Conservation (phyloP, 2,797 vertebrate genomes). For the Aldrovandia affinis region DNA sequence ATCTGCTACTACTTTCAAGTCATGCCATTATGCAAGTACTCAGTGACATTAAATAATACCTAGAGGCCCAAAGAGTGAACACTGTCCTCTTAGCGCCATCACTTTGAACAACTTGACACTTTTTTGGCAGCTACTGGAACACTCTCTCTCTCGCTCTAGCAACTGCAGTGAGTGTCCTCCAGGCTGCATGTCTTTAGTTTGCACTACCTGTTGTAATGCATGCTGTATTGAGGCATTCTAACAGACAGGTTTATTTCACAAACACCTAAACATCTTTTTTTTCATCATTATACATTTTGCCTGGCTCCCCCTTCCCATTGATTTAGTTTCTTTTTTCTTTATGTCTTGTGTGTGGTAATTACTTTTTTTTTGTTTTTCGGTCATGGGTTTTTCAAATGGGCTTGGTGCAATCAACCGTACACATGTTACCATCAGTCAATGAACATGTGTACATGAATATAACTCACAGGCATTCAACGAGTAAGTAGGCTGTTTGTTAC, state of each 20-base stretch:
- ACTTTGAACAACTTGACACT: neutral
- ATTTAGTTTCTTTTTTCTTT: too few relatives aligned
- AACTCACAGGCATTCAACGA: too few relatives aligned
- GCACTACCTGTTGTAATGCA: neutral
- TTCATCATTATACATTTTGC: too few relatives aligned
- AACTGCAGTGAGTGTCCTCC: neutral
- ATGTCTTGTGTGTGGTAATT: too few relatives aligned
- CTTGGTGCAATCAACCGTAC: too few relatives aligned
- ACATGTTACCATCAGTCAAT: too few relatives aligned
- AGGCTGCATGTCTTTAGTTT: neutral
- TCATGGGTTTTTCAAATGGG: too few relatives aligned
- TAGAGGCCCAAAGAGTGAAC: constrained; percentile 1
- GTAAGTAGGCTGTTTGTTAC: too few relatives aligned
- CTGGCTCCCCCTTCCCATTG: too few relatives aligned
- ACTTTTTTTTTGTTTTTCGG: too few relatives aligned
- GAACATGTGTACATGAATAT: too few relatives aligned
- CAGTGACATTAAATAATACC: neutral
- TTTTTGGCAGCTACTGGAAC: neutral
- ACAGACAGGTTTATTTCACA: neutral
- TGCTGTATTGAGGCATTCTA: neutral
- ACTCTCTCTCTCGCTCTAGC: neutral
- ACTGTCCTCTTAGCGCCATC: neutral
- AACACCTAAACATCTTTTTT: too few relatives aligned
- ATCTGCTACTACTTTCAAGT: neutral
- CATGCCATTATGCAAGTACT: neutral